Conservation (phyloP, 1,140 invertebrate species). For the Calliphora vicina region DNA sequence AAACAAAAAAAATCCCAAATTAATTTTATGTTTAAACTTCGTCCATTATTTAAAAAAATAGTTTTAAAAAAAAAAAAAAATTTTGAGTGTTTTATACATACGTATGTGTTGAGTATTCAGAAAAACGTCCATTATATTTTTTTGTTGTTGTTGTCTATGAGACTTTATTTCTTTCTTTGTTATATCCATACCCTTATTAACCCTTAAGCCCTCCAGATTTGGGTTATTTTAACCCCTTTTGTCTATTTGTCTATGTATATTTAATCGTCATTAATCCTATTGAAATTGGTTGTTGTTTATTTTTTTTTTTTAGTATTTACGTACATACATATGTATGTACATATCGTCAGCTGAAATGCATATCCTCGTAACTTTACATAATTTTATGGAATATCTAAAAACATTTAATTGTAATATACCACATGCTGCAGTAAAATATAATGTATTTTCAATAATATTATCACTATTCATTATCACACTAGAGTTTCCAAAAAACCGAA, state of each 20-base stretch:
- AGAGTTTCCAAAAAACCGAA: too few species aligned
- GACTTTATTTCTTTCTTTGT: background rate
- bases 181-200: background rate
- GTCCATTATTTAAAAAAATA: background rate
- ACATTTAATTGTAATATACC: too few species aligned
- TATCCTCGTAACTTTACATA: too few species aligned
- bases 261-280: constrained; percentile 8
- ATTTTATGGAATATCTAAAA: too few species aligned
- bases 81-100: background rate
- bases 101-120: constrained; percentile 8
- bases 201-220: background rate
- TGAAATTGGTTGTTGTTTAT: constrained; percentile 18
- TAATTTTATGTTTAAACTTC: background rate
- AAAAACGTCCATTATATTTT: constrained; percentile 18
- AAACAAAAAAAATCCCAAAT: background rate
- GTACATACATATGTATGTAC: too few species aligned
- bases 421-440: too few species aligned
- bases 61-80: background rate
- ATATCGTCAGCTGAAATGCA: too few species aligned
- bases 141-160: constrained; percentile 19
- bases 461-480: too few species aligned
- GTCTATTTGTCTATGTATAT: background rate
- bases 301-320: background rate
- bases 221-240: background rate
- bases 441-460: too few species aligned